Evolutionary conservation across 2,797 vertebrate species (phyloP), one percentile per base, ranked within the genome.

Genomic region (Acrossocheilus fasciatus): DNA sequence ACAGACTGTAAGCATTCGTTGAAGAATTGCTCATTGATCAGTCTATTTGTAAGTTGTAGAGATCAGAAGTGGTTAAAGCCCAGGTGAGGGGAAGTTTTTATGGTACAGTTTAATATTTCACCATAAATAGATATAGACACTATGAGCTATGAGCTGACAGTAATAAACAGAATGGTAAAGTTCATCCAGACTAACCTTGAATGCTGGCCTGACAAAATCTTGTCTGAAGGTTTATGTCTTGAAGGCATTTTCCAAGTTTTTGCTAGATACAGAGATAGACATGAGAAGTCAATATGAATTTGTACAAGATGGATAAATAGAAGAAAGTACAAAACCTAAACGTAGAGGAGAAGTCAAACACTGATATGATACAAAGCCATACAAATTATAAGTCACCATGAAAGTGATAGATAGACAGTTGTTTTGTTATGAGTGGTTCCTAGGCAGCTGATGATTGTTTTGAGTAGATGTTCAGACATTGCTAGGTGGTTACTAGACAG

Each of bases 1-100:
- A 85, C 6, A 70, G 66, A 70, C 2, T 62, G 45, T 30, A 34
- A 43, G 45, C 36, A 66, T 77, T 69, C 52, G 34, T 39, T 52
- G 23, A 11, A 23, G 34, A 69, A 66, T 18, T 66, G 82, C 18
- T 75, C 43, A 77, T 68, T 69, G 62, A 84, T 77, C 47, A 15
- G 34, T 23, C 23, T 57, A 77, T 68, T 84, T 76, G 23, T 50
- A 36, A n/a, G 70, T 36, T 17, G 1, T 34, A 47, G 52, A 34
- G 26, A 57, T 47, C 34, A 30, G 23, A 59, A 6, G 17, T 43
- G 18, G 52, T 62, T 23, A 59, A 59, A 59, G 17, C 10, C 41
- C 11, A 41, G 26, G 2, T 81, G 41, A 81, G 62, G 68, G 15
- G 45, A 70, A 26, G 34, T 36, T 36, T 15, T 69, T 52, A 82